Evolutionary conservation across 2,797 vertebrate species (phyloP).

Genomic region (Myoxocephalus aenaeus): DNA sequence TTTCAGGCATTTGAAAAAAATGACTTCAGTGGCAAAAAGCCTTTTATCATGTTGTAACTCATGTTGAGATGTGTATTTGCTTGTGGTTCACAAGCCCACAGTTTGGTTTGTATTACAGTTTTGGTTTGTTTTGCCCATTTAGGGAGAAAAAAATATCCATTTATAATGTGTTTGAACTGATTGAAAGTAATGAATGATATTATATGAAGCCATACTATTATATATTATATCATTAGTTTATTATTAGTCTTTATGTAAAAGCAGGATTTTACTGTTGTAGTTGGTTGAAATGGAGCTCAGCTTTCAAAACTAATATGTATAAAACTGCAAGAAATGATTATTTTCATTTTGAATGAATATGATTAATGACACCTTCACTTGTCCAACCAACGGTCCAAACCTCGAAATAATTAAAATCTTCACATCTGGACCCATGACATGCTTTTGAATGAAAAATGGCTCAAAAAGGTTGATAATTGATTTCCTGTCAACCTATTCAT

Average conservation of each 20-base stretch:
- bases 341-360: background rate
- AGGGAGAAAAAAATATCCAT: background rate
- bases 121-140: background rate
- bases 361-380: background rate
- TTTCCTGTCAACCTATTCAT: background rate
- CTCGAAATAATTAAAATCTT: background rate
- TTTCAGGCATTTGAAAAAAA: slow-evolving; percentile 30
- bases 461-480: background rate
- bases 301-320: no score
- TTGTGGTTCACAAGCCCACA: background rate
- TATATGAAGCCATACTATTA: background rate
- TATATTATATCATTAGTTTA: background rate
- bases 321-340: background rate
- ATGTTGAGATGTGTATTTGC: slow-evolving; percentile 6
- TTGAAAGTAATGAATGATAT: background rate
- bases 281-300: no score
- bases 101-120: background rate
- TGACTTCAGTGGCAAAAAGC: slow-evolving; percentile 24
- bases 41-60: slow-evolving; percentile 29
- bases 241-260: background rate
- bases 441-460: background rate
- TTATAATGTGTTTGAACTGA: background rate
- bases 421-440: background rate
- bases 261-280: background rate
- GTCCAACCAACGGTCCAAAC: background rate